Percentiles rank a stretch among this genome's conserved stretches.
Conservation (phyloP, 1,140 invertebrate genomes). For the Drosophila teissieri region DNA sequence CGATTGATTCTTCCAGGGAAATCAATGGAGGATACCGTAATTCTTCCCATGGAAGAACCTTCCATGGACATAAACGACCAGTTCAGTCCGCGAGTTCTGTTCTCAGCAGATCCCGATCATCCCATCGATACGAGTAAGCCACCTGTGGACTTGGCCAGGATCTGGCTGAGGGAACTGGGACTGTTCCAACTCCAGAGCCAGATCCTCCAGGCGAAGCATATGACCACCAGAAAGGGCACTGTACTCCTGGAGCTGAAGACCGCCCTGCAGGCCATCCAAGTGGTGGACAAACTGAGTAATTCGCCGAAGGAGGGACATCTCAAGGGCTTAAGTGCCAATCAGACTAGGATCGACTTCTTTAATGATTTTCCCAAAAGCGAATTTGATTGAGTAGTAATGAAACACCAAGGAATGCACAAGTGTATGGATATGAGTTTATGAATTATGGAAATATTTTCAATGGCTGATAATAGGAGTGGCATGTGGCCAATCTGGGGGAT, state of each 20-base stretch:
- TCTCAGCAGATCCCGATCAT: not conserved
- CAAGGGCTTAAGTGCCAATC: not conserved
- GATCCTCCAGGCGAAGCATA: too few species aligned
- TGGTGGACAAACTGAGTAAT: not conserved
- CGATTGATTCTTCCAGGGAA: too few species aligned
- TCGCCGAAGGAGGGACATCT: not conserved
- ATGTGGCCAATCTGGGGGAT: not conserved
- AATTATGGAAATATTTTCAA: not conserved
- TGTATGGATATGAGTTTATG: not conserved
- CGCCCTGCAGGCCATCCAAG: constrained; percentile 15
- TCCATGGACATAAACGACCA: too few species aligned
- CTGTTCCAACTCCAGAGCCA: too few species aligned
- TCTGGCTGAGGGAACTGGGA: constrained; percentile 6
- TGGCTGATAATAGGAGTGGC: not conserved
- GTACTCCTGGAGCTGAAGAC: not conserved
- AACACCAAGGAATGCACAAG: too few species aligned
- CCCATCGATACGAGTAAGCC: not conserved
- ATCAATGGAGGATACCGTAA: too few species aligned
- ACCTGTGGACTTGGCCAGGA: too few species aligned
- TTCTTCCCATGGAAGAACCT: too few species aligned
- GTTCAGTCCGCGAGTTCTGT: constrained; percentile 20
- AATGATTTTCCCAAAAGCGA: not conserved
- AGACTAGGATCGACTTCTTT: constrained; percentile 9
- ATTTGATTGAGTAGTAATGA: not conserved
- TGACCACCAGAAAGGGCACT: too few species aligned